Evolutionary conservation across 92 coral and sea anemone genomes (phyloP).

Genomic region (Porites lobata): DNA sequence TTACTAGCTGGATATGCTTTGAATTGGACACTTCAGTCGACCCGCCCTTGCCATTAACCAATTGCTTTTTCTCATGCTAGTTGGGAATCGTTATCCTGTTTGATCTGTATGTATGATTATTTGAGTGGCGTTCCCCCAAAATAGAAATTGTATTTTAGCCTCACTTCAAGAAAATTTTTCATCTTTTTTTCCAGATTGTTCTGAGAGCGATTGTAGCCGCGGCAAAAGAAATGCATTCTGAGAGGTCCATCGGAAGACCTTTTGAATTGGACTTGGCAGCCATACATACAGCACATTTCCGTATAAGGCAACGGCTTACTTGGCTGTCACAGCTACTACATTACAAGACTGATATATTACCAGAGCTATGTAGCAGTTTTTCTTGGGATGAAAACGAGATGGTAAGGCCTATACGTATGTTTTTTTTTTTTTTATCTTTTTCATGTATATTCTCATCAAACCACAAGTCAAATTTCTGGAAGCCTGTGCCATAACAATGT

Average conservation of each 20-base stretch:
- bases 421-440: no score
- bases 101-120: no score
- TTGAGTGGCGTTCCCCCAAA: no score
- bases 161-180: background rate
- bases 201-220: constrained; percentile 57
- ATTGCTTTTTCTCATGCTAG: no score
- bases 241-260: background rate
- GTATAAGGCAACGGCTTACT: constrained; percentile 69
- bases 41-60: no score
- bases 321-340: constrained; percentile 72
- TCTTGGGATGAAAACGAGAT: constrained; percentile 69
- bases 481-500: no score
- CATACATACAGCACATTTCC: constrained; percentile 70
- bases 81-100: no score
- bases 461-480: no score
- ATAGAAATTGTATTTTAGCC: no score
- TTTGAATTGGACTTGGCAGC: constrained; percentile 62
- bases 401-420: constrained; percentile 41
- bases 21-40: no score
- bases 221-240: constrained; percentile 59
- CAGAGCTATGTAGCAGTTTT: constrained; percentile 36
- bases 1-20: background rate
- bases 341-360: constrained; percentile 56
- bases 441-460: no score
- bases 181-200: constrained; percentile 17